Evolutionary conservation across 2,113 vertebrate species (phyloP), one percentile per base, ranked within the genome.

Genomic region (Lipophrys pholis): DNA sequence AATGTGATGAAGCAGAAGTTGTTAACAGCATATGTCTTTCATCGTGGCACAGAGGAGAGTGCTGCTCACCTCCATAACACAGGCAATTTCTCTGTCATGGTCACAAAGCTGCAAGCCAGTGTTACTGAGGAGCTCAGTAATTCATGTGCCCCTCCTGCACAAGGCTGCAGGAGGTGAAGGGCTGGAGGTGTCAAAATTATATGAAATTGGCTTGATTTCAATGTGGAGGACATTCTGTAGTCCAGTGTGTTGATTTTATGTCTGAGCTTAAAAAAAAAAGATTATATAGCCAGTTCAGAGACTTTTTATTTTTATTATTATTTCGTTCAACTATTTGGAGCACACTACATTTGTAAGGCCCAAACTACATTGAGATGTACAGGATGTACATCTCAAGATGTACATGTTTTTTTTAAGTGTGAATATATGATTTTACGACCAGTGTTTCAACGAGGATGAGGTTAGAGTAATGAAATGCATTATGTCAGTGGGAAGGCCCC

Each of bases 1-100:
- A 62, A 74, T 80, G 66, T 65, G 73, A 81, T 67, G 64, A 70
- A 51, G 76, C 73, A 80, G 66, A 69, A 62, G 66, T 30, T 82
- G 73, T 80, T 80, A 70, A 75, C 69, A 57, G 63, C 65, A 54
- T 64, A 49, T 53, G 69, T 60, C 73, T 71, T 73, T 73, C 11
- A 59, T 59, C 49, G 16, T 53, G 62, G 39, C 60, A 35, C 48
- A 67, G 21, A 67, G 58, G 43, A 66, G 63, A 64, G 56, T 36
- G 30, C 21, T 10, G 45, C 69, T 76, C 61, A 43, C 71, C 65
- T 63, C 63, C 65, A 67, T 60, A 57, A 80, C 57, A 68, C 75
- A 69, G 59, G 60, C 76, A 55, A 62, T 83, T 80, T 68, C 53
- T 63, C 46, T 41, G 68, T 76, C 74, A 71, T 76, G 71, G 64